Conservation (phyloP, 1,140 invertebrate species). For the Drosophila ananassae region DNA sequence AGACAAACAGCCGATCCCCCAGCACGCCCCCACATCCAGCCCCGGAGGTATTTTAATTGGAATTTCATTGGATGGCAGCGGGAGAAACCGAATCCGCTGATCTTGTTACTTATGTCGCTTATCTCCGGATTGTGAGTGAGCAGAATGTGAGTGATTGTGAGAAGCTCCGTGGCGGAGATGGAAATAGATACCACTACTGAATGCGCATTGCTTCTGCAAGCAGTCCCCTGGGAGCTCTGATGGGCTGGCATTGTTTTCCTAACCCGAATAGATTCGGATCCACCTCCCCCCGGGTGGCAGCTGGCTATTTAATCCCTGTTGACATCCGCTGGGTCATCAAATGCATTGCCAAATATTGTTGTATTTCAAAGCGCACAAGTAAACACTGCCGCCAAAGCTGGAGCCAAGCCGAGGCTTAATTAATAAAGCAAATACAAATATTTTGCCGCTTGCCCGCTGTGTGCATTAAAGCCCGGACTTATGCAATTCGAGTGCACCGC, state of each 20-base stretch:
- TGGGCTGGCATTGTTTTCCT: too few relatives aligned
- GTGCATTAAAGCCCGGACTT: slow-evolving; percentile 69
- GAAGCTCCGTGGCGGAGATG: slow-evolving; percentile 1
- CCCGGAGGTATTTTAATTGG: slow-evolving; percentile 57
- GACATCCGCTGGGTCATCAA: slow-evolving; percentile 38
- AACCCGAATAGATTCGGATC: too few relatives aligned
- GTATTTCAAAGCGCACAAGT: slow-evolving; percentile 30
- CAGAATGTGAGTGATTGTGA: slow-evolving; percentile 25
- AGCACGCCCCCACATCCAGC: slow-evolving; percentile 14
- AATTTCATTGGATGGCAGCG: slow-evolving; percentile 48
- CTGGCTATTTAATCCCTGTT: slow-evolving; percentile 26
- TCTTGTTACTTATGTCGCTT: slow-evolving; percentile 15
- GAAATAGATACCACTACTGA: background rate
- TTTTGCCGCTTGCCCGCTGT: slow-evolving; percentile 64
- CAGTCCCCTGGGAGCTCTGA: too few relatives aligned
- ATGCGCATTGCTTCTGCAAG: too few relatives aligned
- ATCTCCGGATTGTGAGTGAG: slow-evolving; percentile 9
- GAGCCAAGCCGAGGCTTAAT: slow-evolving; percentile 55
- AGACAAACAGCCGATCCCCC: slow-evolving; percentile 33
- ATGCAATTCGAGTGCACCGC: slow-evolving; percentile 63
- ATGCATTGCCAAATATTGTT: slow-evolving; percentile 73
- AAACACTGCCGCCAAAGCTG: slow-evolving; percentile 51
- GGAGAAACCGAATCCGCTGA: slow-evolving; percentile 29
- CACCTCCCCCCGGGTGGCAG: too few relatives aligned
- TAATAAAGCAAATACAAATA: slow-evolving; percentile 81